These are phyloP conservation scores for Bubalus kerabau DNA, from an alignment of 2,113 vertebrate genomes.

Conservation along the genomic window DNA sequence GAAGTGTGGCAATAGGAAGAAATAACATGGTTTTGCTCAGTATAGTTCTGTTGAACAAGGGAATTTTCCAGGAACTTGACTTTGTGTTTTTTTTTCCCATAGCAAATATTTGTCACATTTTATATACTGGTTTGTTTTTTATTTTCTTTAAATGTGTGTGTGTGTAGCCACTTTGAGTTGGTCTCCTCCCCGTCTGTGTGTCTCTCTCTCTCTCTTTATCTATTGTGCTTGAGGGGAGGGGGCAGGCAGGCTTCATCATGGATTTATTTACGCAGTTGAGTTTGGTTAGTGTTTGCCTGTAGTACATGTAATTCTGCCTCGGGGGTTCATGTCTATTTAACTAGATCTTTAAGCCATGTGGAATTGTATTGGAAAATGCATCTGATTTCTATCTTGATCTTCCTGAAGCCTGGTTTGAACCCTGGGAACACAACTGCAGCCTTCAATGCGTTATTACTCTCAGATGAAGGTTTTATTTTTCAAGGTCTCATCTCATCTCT, in stretches of 20 bases:
- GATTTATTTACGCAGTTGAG: not conserved
- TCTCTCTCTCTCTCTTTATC: not conserved
- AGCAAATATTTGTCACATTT: not conserved
- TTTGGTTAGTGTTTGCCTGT: not conserved
- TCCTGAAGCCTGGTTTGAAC: conserved; percentile 5
- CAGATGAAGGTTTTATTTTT: conserved; percentile 5
- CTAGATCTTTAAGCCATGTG: not conserved
- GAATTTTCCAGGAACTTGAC: conserved; percentile 17
- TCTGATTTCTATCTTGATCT: not conserved
- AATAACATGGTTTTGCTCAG: conserved; percentile 13
- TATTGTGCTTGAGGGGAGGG: not conserved
- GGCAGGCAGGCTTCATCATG: not conserved
- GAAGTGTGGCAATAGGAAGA: conserved; percentile 51
- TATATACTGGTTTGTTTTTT: not conserved
- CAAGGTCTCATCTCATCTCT: not conserved
- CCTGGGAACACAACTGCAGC: not conserved
- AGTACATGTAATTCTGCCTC: not conserved
- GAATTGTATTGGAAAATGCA: conserved; percentile 8
- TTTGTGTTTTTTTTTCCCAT: not conserved
- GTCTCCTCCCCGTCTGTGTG: not conserved
- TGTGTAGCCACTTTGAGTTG: not conserved
- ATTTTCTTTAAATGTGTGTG: not conserved
- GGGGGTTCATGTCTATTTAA: not conserved
- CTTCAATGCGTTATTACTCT: not conserved
- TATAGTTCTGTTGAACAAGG: not conserved